Base-by-base conservation (phyloP, 2,888 invertebrate genomes). In the Drepanosiphum platanoidis region DNA sequence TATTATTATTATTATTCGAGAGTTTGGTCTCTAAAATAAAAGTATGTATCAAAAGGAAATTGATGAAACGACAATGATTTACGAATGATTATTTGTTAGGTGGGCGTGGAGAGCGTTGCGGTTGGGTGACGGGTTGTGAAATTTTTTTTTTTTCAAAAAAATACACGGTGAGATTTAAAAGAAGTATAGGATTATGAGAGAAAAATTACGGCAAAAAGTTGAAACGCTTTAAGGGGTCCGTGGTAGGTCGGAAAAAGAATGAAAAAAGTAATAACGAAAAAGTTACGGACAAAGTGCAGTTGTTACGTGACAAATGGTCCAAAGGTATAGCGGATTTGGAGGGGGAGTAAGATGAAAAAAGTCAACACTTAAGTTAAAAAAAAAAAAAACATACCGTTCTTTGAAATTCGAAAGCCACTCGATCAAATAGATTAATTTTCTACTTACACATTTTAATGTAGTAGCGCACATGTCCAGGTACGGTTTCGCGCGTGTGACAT, bases 261-360 rank as follows among this genome's bases (percentile, higher is more conserved):
- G 77, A 22, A 77, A 84, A 84, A 84, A 77, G 77, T 77, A 84
- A 84, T 84, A 84, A 84, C 72, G 84, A 70, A 84, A 83, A 83
- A 84, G 75, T 84, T 84, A 84, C 84, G 46, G 30, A 84, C 77
- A 84, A 84, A 84, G 84, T 77, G 75, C 84, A 84, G 84, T 84
- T 77, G 68, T 84, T 84, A 77, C 84, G 74, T 84, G 84, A 84
- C 75, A 84, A 84, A 84, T 68, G 84, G 61, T 72, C 39, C 22
- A 61, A 22, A 39, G 58, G 58, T 58, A n/a, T 34, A 9, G 15
- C 9, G 9, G 34, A 5, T n/a, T 27, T 5, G 9, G n/a, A 15
- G n/a, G 70, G 9, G 30, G 15, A 1, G 22, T n/a, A n/a, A n/a
- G n/a, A n/a, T n/a, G n/a, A 27, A 81, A 39, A 70, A 39, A n/a